Percentiles rank a stretch among this genome's conserved stretches.
Evolutionary conservation across 2,888 invertebrate genomes (phyloP).

Genomic region (Dione vanillae): DNA sequence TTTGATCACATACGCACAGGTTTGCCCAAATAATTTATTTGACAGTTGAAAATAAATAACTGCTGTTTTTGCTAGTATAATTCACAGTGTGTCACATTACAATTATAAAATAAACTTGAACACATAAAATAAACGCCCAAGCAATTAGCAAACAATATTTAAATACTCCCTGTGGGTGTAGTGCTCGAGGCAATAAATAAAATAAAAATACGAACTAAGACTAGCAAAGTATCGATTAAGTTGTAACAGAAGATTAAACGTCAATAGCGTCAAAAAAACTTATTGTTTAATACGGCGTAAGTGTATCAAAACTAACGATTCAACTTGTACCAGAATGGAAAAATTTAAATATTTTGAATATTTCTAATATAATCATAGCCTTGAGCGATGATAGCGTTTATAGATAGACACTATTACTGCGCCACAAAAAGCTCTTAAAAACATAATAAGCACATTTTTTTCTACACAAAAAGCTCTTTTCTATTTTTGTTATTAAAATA

Average conservation of each 20-base stretch:
- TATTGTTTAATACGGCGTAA: too few relatives aligned
- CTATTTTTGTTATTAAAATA: too few relatives aligned
- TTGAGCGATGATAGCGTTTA: too few relatives aligned
- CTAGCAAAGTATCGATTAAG: neutral
- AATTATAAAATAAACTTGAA: neutral
- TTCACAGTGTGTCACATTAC: constrained; percentile 1
- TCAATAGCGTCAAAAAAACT: too few relatives aligned
- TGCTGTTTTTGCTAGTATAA: neutral
- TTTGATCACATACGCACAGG: neutral
- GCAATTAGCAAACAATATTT: constrained; percentile 13
- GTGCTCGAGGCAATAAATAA: neutral
- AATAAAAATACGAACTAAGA: neutral
- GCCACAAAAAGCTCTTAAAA: too few relatives aligned
- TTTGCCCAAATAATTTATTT: neutral
- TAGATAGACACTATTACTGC: too few relatives aligned
- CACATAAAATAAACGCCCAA: neutral
- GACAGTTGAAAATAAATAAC: neutral
- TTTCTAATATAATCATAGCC: too few relatives aligned
- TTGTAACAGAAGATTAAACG: neutral
- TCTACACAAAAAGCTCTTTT: too few relatives aligned
- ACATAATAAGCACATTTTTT: too few relatives aligned
- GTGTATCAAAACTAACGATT: too few relatives aligned
- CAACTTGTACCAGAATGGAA: too few relatives aligned
- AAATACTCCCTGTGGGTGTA: constrained; percentile 14
- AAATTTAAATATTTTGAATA: too few relatives aligned